phyloP scores from a whole-genome alignment of 2,888 invertebrate genomes.

The Drosophila meridiana region DNA sequence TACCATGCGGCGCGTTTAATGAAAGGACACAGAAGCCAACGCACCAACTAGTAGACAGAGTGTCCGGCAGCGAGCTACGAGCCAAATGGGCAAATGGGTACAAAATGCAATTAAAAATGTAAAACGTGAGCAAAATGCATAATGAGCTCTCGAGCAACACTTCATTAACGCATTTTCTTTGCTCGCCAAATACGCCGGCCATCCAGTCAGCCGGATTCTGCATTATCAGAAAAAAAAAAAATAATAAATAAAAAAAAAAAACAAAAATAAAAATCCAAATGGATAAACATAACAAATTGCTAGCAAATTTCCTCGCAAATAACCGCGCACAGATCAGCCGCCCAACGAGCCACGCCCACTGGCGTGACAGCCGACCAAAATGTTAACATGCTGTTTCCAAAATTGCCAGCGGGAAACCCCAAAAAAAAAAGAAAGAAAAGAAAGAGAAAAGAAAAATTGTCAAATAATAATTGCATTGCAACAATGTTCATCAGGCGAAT shows the following conservation, averaged over 20 bases:
- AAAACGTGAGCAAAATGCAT: slow-evolving; percentile 78
- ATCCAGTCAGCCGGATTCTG: neutral
- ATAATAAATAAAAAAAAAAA: neutral
- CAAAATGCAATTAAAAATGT: slow-evolving; percentile 75
- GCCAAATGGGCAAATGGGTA: neutral
- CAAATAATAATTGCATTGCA: neutral
- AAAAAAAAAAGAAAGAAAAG: neutral
- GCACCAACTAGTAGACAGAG: slow-evolving; percentile 17
- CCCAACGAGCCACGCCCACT: slow-evolving; percentile 46
- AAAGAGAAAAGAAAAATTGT: slow-evolving; percentile 1
- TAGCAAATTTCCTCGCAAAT: slow-evolving; percentile 1
- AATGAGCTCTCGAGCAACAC: slow-evolving; percentile 75
- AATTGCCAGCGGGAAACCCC: slow-evolving; percentile 43
- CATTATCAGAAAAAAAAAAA: neutral
- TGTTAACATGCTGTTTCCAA: slow-evolving; percentile 80
- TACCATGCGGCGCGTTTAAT: slow-evolving; percentile 72
- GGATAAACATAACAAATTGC: neutral
- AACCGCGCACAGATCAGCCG: slow-evolving; percentile 58
- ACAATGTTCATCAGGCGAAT: slow-evolving; percentile 6
- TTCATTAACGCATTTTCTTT: slow-evolving; percentile 75
- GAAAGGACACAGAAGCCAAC: slow-evolving; percentile 56
- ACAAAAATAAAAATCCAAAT: neutral
- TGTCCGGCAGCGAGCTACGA: neutral
- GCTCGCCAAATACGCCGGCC: slow-evolving; percentile 16
- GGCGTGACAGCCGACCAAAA: slow-evolving; percentile 71